Percentiles rank a stretch among this genome's conserved stretches.
Conservation (phyloP, 1,140 invertebrate species). For the Aphaenogaster rudis region DNA sequence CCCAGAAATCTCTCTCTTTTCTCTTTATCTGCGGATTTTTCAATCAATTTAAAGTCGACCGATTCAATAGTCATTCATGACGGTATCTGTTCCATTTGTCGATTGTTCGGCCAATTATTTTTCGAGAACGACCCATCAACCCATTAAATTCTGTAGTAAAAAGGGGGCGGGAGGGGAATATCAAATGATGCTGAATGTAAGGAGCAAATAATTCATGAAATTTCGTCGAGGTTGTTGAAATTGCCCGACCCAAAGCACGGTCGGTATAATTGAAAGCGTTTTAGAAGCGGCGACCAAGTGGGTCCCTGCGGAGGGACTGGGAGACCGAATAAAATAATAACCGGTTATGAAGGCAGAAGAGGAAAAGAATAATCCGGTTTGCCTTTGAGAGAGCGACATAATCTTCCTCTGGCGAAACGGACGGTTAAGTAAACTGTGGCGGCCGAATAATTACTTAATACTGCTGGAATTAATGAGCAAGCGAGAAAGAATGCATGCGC, state of each 20-base stretch:
- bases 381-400: constrained; percentile 61
- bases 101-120: constrained; percentile 50
- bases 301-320: constrained; percentile 28
- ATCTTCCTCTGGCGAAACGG: constrained; percentile 49
- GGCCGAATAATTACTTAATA: constrained; percentile 63
- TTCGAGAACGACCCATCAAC: constrained; percentile 15
- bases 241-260: constrained; percentile 43
- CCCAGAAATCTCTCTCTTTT: background rate
- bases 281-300: constrained; percentile 44
- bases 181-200: constrained; percentile 25
- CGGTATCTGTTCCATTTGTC: constrained; percentile 10
- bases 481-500: background rate
- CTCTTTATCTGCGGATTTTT: background rate
- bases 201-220: constrained; percentile 52
- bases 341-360: constrained; percentile 4
- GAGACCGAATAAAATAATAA: constrained; percentile 60
- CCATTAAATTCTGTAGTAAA: constrained; percentile 27
- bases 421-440: constrained; percentile 61
- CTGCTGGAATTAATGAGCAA: background rate
- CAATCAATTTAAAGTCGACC: constrained; percentile 25
- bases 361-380: constrained; percentile 66
- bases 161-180: background rate
- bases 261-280: constrained; percentile 64
- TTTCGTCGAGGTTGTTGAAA: constrained; percentile 50
- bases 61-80: constrained; percentile 24